Percentiles rank a stretch among this genome's conserved stretches.
Conservation (phyloP, 2,888 invertebrate species). For the Octodonta nipae region DNA sequence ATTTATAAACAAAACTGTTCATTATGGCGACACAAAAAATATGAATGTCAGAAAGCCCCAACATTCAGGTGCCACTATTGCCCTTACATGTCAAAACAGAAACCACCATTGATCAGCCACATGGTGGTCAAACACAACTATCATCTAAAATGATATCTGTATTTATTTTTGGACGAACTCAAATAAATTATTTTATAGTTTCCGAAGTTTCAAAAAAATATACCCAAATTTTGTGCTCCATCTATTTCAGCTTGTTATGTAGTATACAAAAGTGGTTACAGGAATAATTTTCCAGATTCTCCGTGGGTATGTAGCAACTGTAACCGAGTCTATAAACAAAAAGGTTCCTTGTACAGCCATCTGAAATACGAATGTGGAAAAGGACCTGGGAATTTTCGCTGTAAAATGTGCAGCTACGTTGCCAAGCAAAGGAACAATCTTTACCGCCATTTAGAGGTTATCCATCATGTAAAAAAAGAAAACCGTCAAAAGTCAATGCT, state of each 20-base stretch:
- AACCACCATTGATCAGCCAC: conserved; percentile 14
- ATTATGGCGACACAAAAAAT: conserved; percentile 13
- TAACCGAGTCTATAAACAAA: conserved; percentile 31
- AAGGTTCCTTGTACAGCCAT: conserved; percentile 20
- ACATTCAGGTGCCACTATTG: conserved; percentile 17
- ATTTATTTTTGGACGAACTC: too few species aligned
- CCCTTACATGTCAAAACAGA: conserved; percentile 17
- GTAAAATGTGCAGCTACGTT: conserved; percentile 11
- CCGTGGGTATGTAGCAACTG: conserved; percentile 39
- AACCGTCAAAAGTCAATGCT: too few species aligned
- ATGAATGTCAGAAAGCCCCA: conserved; percentile 21
- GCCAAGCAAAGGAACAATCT: conserved; percentile 10
- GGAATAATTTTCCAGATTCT: too few species aligned
- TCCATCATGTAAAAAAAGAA: conserved; percentile 6
- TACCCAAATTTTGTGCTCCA: too few species aligned
- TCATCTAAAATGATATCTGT: too few species aligned
- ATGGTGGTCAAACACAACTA: conserved; percentile 10
- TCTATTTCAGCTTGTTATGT: too few species aligned
- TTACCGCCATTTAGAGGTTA: conserved; percentile 6
- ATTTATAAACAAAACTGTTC: conserved; percentile 17
- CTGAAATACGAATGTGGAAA: conserved; percentile 15
- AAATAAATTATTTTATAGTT: too few species aligned
- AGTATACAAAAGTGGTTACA: too few species aligned
- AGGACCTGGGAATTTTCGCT: conserved; percentile 17
- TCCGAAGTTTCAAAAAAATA: too few species aligned